Base-by-base conservation (phyloP, 2,888 invertebrate genomes). In the Pachycephus smyrnensis region DNA sequence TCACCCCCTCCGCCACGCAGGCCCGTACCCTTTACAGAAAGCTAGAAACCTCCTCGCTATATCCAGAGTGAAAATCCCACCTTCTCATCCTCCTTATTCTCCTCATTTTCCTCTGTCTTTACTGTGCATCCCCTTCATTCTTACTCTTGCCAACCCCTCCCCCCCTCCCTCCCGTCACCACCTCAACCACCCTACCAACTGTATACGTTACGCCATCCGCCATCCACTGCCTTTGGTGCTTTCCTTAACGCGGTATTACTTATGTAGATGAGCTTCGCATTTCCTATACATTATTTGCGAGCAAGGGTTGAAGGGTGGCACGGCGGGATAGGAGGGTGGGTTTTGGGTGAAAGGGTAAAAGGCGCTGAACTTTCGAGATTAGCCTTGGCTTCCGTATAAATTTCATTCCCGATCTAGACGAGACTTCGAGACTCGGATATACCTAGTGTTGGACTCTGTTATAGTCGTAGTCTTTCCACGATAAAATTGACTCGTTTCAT, bases 211-310 rank as follows among this genome's bases (percentile, higher is more conserved):
- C 37, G 76, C 79, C 83, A 81, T 73, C 73, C 82, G 83, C 81
- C n/a, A n/a, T n/a, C n/a, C n/a, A n/a, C n/a, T 83, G 86, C 86
- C 89, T 89, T 89, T 88, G 87, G 87, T 87, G 88, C 88, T 89
- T 90, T 90, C 88, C 89, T 89, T 89, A 90, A 90, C 89, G 88
- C 89, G 86, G 88, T 89, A 90, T 90, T 90, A 90, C 89, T 90
- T 90, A 91, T 90, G 91, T 88, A 91, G 89, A 91, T 91, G 89
- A 90, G 89, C 87, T 86, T 87, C 86, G 84, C 87, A 88, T 87
- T 90, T 89, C 88, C 89, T 90, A 88, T 91, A 90, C 89, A 90
- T 90, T 90, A 89, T 89, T 89, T 88, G 88, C 87, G 82, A 80
- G 82, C 80, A 80, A 81, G 75, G 73, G 77, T 80, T 74, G 37